Evolutionary conservation across 2,113 vertebrate species (phyloP).

Genomic region (Perognathus longimembris): DNA sequence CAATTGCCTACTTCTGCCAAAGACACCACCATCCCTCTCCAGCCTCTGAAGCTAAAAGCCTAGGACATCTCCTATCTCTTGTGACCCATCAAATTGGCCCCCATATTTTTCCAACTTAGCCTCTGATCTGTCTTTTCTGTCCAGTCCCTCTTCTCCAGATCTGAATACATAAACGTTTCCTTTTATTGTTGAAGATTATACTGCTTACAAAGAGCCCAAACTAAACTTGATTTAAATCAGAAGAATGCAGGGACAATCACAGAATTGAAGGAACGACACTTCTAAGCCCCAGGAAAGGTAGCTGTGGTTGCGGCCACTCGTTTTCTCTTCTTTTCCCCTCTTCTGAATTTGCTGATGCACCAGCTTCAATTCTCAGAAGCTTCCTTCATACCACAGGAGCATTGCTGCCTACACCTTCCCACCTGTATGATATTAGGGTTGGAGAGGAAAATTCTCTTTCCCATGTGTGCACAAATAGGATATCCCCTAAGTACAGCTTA

Average conservation of each 20-base stretch:
- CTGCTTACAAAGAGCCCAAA: constrained; percentile 12
- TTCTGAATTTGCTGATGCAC: neutral
- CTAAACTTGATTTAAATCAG: constrained; percentile 46
- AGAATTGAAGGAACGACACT: neutral
- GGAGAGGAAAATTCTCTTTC: neutral
- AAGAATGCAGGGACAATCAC: neutral
- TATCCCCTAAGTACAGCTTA: neutral
- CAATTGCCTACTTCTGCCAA: neutral
- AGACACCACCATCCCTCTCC: neutral
- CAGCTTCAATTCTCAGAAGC: neutral
- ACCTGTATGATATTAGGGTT: neutral
- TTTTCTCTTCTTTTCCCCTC: neutral
- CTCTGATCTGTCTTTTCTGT: neutral
- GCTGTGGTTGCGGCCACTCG: neutral
- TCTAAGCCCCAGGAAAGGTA: neutral
- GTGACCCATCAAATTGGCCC: neutral
- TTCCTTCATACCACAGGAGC: neutral
- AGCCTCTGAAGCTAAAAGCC: neutral
- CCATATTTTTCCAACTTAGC: neutral
- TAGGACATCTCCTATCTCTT: neutral
- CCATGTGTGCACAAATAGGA: too few relatives aligned
- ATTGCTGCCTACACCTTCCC: neutral
- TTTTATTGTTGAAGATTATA: constrained; percentile 18
- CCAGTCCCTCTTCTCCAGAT: neutral
- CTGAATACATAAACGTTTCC: neutral